Evolutionary conservation across 2,797 vertebrate species (phyloP).

Genomic region (Helarctos malayanus): DNA sequence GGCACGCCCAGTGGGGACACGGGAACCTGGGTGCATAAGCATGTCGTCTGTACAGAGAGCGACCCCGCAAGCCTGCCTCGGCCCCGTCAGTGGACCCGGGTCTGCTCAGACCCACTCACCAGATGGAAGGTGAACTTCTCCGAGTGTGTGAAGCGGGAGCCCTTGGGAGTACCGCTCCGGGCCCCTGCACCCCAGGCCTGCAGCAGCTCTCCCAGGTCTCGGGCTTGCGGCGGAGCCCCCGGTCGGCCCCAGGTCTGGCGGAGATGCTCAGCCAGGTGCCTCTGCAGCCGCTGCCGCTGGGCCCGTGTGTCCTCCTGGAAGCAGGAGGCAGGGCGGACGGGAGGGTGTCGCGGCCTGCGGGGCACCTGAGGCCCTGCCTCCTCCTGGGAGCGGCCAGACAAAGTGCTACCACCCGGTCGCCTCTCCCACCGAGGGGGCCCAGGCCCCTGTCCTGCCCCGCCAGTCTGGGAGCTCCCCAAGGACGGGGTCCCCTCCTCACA

Average conservation of each 20-base stretch:
- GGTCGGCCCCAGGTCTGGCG: conserved; percentile 87
- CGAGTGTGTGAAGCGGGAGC: conserved; percentile 95
- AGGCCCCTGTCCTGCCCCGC: background rate
- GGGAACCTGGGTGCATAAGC: background rate
- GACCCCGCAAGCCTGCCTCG: background rate
- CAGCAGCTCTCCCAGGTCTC: conserved; percentile 92
- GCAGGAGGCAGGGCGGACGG: background rate
- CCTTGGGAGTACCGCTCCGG: conserved; percentile 88
- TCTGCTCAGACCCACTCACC: conserved; percentile 85
- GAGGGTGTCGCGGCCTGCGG: background rate
- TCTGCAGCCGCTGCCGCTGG: conserved; percentile 91
- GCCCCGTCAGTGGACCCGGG: background rate
- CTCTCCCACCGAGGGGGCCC: background rate
- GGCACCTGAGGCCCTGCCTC: background rate
- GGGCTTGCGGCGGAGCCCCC: conserved; percentile 19
- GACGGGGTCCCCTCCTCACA: background rate
- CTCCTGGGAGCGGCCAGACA: background rate
- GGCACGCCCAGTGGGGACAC: background rate
- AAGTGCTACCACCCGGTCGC: background rate
- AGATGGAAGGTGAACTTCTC: conserved; percentile 94
- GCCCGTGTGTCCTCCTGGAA: conserved; percentile 92
- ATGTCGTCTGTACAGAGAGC: background rate
- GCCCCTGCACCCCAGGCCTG: conserved; percentile 89
- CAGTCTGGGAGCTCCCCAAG: background rate
- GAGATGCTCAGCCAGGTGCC: conserved; percentile 93